Conservation (phyloP, 2,888 invertebrate genomes). For the Ectemnius lituratus region DNA sequence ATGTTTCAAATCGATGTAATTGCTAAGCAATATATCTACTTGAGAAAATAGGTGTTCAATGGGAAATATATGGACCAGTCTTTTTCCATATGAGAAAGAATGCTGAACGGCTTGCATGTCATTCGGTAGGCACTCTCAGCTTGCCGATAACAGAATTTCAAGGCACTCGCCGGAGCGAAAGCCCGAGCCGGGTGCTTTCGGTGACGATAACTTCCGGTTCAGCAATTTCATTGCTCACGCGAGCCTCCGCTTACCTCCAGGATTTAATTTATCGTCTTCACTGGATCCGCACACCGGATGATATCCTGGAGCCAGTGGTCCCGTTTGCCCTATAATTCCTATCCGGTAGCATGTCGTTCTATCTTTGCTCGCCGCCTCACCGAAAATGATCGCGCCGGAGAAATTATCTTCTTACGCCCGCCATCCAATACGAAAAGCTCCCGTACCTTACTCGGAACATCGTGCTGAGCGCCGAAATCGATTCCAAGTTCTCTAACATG, state of each 20-base stretch:
- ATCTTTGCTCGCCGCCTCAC: too few relatives aligned
- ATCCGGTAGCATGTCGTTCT: not conserved
- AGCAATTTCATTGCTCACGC: constrained; percentile 64
- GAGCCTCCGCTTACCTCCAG: constrained; percentile 54
- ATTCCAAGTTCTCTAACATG: too few relatives aligned
- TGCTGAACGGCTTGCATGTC: constrained; percentile 50
- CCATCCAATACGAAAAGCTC: too few relatives aligned
- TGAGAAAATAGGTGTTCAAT: too few relatives aligned
- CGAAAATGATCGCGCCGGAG: too few relatives aligned
- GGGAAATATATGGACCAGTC: not conserved
- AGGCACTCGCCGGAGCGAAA: constrained; percentile 39
- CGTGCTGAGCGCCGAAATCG: too few relatives aligned
- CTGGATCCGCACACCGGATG: constrained; percentile 37
- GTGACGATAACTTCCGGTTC: constrained; percentile 67
- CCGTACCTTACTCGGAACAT: too few relatives aligned
- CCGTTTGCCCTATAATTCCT: constrained; percentile 29
- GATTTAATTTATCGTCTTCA: constrained; percentile 63
- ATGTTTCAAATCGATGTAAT: too few relatives aligned
- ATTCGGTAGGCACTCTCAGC: constrained; percentile 29
- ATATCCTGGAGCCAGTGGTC: constrained; percentile 14
- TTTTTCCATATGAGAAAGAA: constrained; percentile 34
- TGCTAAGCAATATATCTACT: too few relatives aligned
- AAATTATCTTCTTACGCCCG: too few relatives aligned
- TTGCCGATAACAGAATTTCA: constrained; percentile 57
- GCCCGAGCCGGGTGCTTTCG: constrained; percentile 58